A percentile compares a stretch with the other conserved stretches of the same genome.
These are phyloP conservation scores for Drosophila anomalata DNA, from an alignment of 2,888 invertebrate species.

Conservation along the genomic window DNA sequence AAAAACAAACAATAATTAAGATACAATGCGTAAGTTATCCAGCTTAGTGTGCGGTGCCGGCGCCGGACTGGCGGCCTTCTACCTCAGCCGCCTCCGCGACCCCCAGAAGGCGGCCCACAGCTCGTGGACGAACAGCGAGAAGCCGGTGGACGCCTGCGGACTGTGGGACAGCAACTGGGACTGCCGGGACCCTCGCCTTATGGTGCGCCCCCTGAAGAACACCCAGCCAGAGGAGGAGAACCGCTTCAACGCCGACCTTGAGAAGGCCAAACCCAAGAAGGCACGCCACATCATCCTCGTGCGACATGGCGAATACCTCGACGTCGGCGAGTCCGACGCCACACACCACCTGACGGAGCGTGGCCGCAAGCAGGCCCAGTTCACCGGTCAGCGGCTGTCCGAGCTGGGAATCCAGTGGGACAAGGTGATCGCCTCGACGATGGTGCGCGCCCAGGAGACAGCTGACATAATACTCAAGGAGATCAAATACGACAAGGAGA, in stretches of 20 bases:
- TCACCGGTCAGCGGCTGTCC: constrained; percentile 92
- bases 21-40: constrained; percentile 66
- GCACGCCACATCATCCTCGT: constrained; percentile 93
- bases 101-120: constrained; percentile 86
- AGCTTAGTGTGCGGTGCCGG: constrained; percentile 87
- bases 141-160: constrained; percentile 82
- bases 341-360: constrained; percentile 91
- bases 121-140: constrained; percentile 87
- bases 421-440: constrained; percentile 92
- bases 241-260: constrained; percentile 87
- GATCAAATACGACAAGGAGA: constrained; percentile 86
- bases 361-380: constrained; percentile 92
- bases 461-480: constrained; percentile 91
- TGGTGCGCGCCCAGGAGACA: constrained; percentile 97
- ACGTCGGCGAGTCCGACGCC: constrained; percentile 88
- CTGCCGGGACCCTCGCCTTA: constrained; percentile 90
- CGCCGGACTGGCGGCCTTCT: constrained; percentile 88
- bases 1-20: not conserved
- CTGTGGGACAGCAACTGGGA: constrained; percentile 97
- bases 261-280: constrained; percentile 86
- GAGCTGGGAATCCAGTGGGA: constrained; percentile 92
- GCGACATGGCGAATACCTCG: constrained; percentile 97
- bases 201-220: constrained; percentile 87
- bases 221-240: constrained; percentile 87
- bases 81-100: constrained; percentile 84